These are phyloP conservation scores for Hydropsyche tenuis DNA, from an alignment of 1,140 invertebrate species.

Conservation along the genomic window DNA sequence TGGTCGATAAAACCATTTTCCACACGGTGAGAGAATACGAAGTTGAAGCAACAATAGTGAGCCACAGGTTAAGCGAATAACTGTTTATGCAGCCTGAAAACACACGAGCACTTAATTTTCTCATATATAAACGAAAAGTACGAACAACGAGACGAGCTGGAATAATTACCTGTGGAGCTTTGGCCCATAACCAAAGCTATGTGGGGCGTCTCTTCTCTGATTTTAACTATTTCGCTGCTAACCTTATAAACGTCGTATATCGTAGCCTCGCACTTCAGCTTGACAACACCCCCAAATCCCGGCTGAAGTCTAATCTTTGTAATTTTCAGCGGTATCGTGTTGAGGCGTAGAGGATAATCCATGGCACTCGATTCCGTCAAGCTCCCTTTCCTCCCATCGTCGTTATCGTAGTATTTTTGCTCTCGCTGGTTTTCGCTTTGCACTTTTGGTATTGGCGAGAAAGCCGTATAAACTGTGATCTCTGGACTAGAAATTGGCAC, in stretches of 20 bases:
- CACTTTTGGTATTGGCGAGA: constrained; percentile 28
- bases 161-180: constrained; percentile 45
- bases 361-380: constrained; percentile 21
- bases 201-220: constrained; percentile 45
- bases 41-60: constrained; percentile 14
- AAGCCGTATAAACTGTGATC: constrained; percentile 46
- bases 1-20: constrained; percentile 38
- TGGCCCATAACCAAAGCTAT: constrained; percentile 48
- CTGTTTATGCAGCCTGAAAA: constrained; percentile 26
- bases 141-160: no score
- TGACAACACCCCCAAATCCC: constrained; percentile 32
- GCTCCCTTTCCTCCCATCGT: not conserved
- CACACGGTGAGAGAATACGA: constrained; percentile 33
- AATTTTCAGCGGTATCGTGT: constrained; percentile 38
- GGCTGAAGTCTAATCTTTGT: constrained; percentile 43
- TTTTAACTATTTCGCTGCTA: constrained; percentile 41
- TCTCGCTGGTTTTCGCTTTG: constrained; percentile 24
- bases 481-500: constrained; percentile 43
- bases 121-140: not conserved
- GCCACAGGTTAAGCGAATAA: constrained; percentile 18
- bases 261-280: constrained; percentile 45
- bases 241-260: constrained; percentile 47
- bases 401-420: constrained; percentile 4
- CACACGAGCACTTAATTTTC: not conserved
- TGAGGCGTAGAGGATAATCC: constrained; percentile 40